Percentiles rank a stretch among this genome's conserved stretches.
Evolutionary conservation across 2,113 vertebrate genomes (phyloP).

Genomic region (Sander lucioperca): DNA sequence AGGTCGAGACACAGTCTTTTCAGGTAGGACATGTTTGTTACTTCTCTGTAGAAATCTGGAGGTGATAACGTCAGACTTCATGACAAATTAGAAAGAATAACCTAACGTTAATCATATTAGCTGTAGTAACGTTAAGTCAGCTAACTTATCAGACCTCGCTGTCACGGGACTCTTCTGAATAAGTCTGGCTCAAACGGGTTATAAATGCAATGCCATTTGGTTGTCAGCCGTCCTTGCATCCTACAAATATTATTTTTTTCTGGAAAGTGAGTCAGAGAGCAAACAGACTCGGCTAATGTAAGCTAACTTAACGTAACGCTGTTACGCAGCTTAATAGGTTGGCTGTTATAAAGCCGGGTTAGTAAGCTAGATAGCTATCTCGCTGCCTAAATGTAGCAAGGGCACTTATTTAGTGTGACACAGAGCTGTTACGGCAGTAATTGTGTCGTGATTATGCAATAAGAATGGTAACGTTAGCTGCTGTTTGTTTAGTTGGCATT

Average conservation of each 20-base stretch:
- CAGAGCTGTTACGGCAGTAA: not conserved
- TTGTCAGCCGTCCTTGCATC: not conserved
- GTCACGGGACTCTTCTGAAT: not conserved
- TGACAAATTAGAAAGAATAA: not conserved
- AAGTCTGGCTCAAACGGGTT: not conserved
- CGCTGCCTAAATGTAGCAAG: not conserved
- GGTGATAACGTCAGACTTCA: not conserved
- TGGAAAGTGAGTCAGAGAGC: not conserved
- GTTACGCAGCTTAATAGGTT: not conserved
- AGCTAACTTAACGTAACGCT: not conserved
- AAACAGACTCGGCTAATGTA: constrained; percentile 10
- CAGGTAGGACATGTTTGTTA: not conserved
- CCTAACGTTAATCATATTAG: not conserved
- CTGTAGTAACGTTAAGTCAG: not conserved
- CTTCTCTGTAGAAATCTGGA: not conserved
- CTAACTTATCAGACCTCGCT: not conserved
- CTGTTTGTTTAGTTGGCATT: not conserved
- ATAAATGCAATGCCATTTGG: too few species aligned
- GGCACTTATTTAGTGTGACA: accelerated
- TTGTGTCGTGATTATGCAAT: not conserved
- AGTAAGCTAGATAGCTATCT: not conserved
- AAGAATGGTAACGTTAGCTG: too few species aligned
- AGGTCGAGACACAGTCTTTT: not conserved
- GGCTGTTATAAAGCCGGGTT: not conserved
- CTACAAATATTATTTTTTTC: not conserved